Evolutionary conservation across 2,113 vertebrate genomes (phyloP).

Genomic region (Jaculus jaculus): DNA sequence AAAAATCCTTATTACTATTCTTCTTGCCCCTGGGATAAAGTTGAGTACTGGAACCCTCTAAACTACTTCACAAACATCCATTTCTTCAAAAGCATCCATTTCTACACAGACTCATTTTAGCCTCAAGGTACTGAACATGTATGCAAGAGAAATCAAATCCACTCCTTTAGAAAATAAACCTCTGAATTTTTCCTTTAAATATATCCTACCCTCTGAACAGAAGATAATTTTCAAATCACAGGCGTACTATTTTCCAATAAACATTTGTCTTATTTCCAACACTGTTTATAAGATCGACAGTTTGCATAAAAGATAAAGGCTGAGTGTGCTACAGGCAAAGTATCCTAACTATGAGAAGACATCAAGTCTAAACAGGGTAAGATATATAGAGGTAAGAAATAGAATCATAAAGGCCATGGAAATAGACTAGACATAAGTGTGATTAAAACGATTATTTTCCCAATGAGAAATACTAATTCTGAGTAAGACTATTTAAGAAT

Average conservation of each 20-base stretch:
- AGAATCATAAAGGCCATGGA: constrained; percentile 1
- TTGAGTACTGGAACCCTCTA: constrained; percentile 83
- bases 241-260: neutral
- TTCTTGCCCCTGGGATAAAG: constrained; percentile 85
- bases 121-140: neutral
- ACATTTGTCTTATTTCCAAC: neutral
- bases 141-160: constrained; percentile 42
- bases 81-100: constrained; percentile 64
- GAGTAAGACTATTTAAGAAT: neutral
- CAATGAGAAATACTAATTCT: neutral
- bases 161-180: constrained; percentile 22
- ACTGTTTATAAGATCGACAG: constrained; percentile 19
- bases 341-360: neutral
- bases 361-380: neutral
- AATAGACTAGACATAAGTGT: neutral
- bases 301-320: constrained; percentile 27
- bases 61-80: constrained; percentile 69
- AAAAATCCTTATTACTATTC: constrained; percentile 90
- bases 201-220: neutral
- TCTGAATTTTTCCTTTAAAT: constrained; percentile 22
- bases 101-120: constrained; percentile 62
- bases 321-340: neutral
- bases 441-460: neutral
- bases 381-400: neutral
- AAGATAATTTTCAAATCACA: neutral